phyloP scores from a whole-genome alignment of 2,888 invertebrate genomes.

The Drosophila parthenogenetica region DNA sequence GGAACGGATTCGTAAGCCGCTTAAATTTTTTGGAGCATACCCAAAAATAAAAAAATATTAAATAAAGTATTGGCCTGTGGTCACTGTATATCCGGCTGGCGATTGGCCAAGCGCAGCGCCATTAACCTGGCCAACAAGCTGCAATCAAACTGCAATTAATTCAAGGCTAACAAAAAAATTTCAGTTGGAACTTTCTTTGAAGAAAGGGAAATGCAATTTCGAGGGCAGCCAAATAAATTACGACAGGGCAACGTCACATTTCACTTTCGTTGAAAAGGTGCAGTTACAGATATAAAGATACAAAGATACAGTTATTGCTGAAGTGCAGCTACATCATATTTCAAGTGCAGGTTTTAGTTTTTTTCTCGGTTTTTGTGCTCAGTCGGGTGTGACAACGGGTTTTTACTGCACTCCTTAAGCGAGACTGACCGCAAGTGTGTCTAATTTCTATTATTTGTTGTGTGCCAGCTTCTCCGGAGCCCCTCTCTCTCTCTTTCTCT shows the following conservation, averaged over 20 bases:
- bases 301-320: slow-evolving; percentile 11
- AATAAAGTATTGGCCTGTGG: slow-evolving; percentile 8
- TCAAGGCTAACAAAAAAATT: slow-evolving; percentile 45
- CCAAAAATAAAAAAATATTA: slow-evolving; percentile 5
- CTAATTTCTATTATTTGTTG: slow-evolving; percentile 73
- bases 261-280: slow-evolving; percentile 67
- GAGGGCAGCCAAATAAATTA: slow-evolving; percentile 27
- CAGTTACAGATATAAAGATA: slow-evolving; percentile 28
- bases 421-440: slow-evolving; percentile 73
- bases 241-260: slow-evolving; percentile 76
- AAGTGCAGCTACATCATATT: slow-evolving; percentile 35
- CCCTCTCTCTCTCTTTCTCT: not conserved
- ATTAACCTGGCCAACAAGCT: slow-evolving; percentile 52
- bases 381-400: slow-evolving; percentile 71
- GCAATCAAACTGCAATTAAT: slow-evolving; percentile 34
- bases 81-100: slow-evolving; percentile 59
- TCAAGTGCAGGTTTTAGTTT: slow-evolving; percentile 64
- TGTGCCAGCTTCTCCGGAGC: slow-evolving; percentile 9
- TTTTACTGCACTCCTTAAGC: slow-evolving; percentile 38
- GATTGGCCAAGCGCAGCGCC: slow-evolving; percentile 50
- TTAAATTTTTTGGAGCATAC: slow-evolving; percentile 33
- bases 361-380: slow-evolving; percentile 15
- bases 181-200: slow-evolving; percentile 53
- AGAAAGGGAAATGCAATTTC: slow-evolving; percentile 64
- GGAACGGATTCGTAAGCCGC: slow-evolving; percentile 46